phyloP scores from a whole-genome alignment of 1,140 invertebrate species.

The Drosophila biarmipes region DNA sequence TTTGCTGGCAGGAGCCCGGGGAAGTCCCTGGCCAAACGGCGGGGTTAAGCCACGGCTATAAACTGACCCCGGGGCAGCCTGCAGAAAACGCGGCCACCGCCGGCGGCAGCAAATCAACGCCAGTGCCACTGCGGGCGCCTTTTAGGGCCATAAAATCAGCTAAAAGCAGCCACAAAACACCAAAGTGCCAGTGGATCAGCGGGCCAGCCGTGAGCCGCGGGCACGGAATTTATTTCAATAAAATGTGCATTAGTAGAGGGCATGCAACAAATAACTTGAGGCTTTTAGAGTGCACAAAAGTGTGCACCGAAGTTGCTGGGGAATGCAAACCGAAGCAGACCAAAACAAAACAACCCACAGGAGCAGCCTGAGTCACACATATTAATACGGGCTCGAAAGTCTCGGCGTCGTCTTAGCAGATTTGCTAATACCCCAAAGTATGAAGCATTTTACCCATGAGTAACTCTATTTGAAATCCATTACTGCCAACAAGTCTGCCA shows the following conservation, averaged over 20 bases:
- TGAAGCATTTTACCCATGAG: slow-evolving; percentile 82
- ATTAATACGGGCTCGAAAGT: slow-evolving; percentile 51
- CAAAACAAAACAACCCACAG: slow-evolving; percentile 31
- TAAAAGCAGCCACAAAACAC: slow-evolving; percentile 81
- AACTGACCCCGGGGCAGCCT: slow-evolving; percentile 70
- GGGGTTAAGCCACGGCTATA: slow-evolving; percentile 48
- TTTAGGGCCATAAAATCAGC: slow-evolving; percentile 80
- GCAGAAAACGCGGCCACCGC: slow-evolving; percentile 39
- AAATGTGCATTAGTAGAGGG: slow-evolving; percentile 78
- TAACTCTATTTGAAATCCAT: slow-evolving; percentile 83
- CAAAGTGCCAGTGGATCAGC: slow-evolving; percentile 65
- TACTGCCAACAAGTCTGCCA: slow-evolving; percentile 79
- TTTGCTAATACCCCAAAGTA: slow-evolving; percentile 82
- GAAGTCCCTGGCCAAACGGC: not conserved
- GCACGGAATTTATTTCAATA: slow-evolving; percentile 83
- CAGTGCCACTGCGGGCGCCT: slow-evolving; percentile 56
- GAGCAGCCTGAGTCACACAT: slow-evolving; percentile 40
- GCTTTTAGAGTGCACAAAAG: slow-evolving; percentile 68
- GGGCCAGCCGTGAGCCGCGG: slow-evolving; percentile 27
- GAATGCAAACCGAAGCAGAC: slow-evolving; percentile 32
- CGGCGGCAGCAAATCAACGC: slow-evolving; percentile 73
- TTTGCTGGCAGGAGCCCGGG: not conserved
- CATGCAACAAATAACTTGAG: slow-evolving; percentile 78
- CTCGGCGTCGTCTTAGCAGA: slow-evolving; percentile 55
- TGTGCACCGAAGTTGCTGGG: slow-evolving; percentile 24